Base-by-base conservation (phyloP, 2,113 vertebrate genomes). In the Pycnonotus jocosus region DNA sequence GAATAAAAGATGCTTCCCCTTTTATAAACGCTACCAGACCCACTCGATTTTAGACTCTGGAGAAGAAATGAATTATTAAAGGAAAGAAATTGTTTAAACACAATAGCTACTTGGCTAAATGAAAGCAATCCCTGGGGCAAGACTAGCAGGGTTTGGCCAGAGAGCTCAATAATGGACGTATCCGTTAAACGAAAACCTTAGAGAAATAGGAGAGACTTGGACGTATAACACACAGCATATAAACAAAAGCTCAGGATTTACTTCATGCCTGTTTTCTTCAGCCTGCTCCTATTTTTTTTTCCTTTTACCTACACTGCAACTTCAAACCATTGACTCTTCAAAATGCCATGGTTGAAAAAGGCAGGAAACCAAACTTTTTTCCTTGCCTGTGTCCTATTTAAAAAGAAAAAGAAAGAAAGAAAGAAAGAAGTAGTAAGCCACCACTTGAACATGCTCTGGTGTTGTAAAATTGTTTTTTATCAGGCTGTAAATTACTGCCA, bases 381-480 rank as follows among this genome's bases (percentile, higher is more conserved):
- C 11, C n/a, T 62, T 42, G 24, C 4, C 12, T 47, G 56, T 81
- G 60, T 88, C 48, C 16, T 65, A 53, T 73, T 94, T 53, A 5
- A 13, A 56, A 81, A 94, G 47, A 81, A 54, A 83, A 92, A 47
- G 80, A 4, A 13, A 50, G 80, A 93, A 44, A 78, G 70, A 91
- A 37, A 70, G 90, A 53, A 72, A 16, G 12, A 74, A 92, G 23
- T 78, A 74, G 71, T 83, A 93, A 96, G 96, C 90, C 90, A 95
- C 79, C 54, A 31, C 86, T 97, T 38, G 86, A 97, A 96, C 96
- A 96, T 96, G 93, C 64, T 96, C 96, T 95, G 94, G 83, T 73
- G 58, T 91, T 78, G 93, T 95, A 96, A 87, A 96, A 97, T 93
- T 94, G 96, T 94, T 97, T 93, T 97, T 97, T 97, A 97, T 96